Conservation (phyloP, 30 jellyfish, hydroid and myxozoan species). For the Sanderia malayensis region DNA sequence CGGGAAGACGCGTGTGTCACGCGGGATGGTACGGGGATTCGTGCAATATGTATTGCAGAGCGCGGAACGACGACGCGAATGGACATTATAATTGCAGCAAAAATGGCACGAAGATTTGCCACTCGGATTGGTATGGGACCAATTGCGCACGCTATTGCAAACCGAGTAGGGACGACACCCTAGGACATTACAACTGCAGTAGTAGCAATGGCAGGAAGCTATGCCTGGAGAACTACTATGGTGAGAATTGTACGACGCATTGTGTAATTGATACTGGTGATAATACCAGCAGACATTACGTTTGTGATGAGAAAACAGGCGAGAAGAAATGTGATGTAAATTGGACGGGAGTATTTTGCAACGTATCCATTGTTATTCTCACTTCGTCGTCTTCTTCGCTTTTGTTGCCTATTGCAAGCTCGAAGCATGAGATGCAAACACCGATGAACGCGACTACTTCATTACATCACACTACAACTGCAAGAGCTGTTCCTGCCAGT, state of each 20-base stretch:
- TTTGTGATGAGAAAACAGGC: slow-evolving; percentile 59
- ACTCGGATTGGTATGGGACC: slow-evolving; percentile 45
- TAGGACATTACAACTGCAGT: slow-evolving; percentile 27
- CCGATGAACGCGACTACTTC: too few relatives aligned
- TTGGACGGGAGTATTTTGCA: slow-evolving; percentile 47
- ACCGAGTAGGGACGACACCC: slow-evolving; percentile 8
- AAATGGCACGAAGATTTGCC: slow-evolving; percentile 49
- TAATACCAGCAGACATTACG: neutral
- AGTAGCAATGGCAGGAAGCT: slow-evolving; percentile 17
- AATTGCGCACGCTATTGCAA: slow-evolving; percentile 35
- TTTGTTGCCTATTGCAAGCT: neutral
- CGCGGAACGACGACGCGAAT: slow-evolving; percentile 24
- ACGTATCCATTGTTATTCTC: slow-evolving; percentile 6
- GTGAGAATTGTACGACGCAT: slow-evolving; percentile 42
- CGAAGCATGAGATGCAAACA: neutral
- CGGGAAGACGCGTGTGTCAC: slow-evolving; percentile 36
- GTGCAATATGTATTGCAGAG: slow-evolving; percentile 46
- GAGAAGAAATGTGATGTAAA: slow-evolving; percentile 21
- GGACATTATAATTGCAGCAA: slow-evolving; percentile 62
- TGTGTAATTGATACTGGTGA: neutral
- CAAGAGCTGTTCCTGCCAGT: too few relatives aligned
- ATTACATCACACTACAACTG: too few relatives aligned
- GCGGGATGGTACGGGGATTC: slow-evolving; percentile 51
- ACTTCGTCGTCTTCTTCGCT: too few relatives aligned
- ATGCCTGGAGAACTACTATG: slow-evolving; percentile 37